These are phyloP conservation scores for Pogonomyrmex barbatus DNA, from an alignment of 1,140 invertebrate species.

Conservation along the genomic window DNA sequence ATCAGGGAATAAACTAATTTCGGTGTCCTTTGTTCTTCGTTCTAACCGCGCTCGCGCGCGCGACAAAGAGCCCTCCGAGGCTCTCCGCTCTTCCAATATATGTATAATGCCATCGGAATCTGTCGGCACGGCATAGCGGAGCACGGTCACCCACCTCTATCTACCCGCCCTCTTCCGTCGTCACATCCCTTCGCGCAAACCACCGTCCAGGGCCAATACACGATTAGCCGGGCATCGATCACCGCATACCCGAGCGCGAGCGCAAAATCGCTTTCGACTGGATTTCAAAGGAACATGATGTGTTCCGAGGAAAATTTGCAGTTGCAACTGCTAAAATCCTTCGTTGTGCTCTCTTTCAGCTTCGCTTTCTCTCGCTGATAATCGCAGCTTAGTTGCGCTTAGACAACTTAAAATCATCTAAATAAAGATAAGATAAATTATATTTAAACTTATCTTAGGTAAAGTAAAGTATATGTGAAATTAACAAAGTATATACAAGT, in stretches of 20 bases:
- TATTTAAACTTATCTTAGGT: background rate
- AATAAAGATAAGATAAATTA: slow-evolving; percentile 2
- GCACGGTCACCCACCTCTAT: slow-evolving; percentile 23
- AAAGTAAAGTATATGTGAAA: background rate
- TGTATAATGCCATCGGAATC: slow-evolving; percentile 53
- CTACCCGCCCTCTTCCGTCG: background rate
- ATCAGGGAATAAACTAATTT: slow-evolving; percentile 76
- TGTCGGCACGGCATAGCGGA: slow-evolving; percentile 7
- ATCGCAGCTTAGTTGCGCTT: too few relatives aligned
- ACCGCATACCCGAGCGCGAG: slow-evolving; percentile 11
- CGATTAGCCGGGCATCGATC: slow-evolving; percentile 55
- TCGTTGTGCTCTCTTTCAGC: background rate
- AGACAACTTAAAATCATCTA: too few relatives aligned
- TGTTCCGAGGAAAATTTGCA: slow-evolving; percentile 51
- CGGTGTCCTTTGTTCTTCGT: slow-evolving; percentile 67
- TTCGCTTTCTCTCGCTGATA: background rate
- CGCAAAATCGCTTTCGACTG: slow-evolving; percentile 50
- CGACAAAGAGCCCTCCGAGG: slow-evolving; percentile 51
- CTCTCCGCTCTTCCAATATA: slow-evolving; percentile 45
- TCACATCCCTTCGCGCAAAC: background rate
- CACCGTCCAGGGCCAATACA: slow-evolving; percentile 44
- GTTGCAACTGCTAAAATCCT: slow-evolving; percentile 49
- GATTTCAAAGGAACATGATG: slow-evolving; percentile 53
- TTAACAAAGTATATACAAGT: background rate
- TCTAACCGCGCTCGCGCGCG: slow-evolving; percentile 29